phyloP scores from a whole-genome alignment of 2,797 vertebrate genomes.

The Mallotus villosus region DNA sequence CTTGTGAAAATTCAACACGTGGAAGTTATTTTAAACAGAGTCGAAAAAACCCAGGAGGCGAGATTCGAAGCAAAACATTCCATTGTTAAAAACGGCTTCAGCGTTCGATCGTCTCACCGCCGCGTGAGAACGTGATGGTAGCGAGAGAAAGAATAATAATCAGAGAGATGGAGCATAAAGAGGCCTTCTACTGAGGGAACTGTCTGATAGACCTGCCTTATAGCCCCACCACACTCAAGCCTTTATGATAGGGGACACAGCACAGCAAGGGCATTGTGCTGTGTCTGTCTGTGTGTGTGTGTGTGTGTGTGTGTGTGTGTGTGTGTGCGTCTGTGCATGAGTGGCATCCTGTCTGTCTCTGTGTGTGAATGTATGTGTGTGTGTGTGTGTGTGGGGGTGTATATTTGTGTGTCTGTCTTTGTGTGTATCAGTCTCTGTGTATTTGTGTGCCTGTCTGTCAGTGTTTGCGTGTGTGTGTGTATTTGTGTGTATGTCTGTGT shows the following conservation, averaged over 20 bases:
- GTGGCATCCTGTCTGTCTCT: too few relatives aligned
- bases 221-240: conserved; percentile 52
- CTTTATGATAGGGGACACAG: conserved; percentile 52
- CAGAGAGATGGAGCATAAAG: conserved; percentile 54
- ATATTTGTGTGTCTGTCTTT: too few relatives aligned
- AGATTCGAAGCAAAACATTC: too few relatives aligned
- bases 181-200: conserved; percentile 24
- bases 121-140: background rate
- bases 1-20: too few relatives aligned
- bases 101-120: too few relatives aligned
- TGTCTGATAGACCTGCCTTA: conserved; percentile 38
- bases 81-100: too few relatives aligned
- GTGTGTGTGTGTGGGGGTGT: background rate
- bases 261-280: conserved; percentile 45
- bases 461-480: background rate
- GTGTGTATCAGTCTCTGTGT: conserved; percentile 8
- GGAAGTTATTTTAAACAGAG: too few relatives aligned
- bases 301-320: conserved; percentile 2
- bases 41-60: too few relatives aligned
- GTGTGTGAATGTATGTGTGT: background rate
- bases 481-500: background rate
- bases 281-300: conserved; percentile 24
- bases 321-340: conserved; percentile 8
- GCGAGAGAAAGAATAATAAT: conserved; percentile 55
- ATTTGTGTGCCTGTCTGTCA: background rate